Percentiles rank a stretch among this genome's conserved stretches.
Conservation (phyloP, 2,113 vertebrate species). For the Speoplatyrhinus poulsoni region DNA sequence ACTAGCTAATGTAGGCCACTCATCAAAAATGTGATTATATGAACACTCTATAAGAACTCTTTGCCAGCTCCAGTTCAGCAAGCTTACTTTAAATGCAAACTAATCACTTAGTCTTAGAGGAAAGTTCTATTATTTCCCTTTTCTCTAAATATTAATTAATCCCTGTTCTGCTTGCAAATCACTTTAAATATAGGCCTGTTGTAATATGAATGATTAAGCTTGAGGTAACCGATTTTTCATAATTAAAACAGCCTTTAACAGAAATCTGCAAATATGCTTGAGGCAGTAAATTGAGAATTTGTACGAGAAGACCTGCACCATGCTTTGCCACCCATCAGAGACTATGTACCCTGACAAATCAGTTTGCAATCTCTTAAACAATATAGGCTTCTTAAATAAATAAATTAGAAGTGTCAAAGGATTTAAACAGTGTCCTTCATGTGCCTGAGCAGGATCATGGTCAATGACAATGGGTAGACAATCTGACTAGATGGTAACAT, state of each 20-base stretch:
- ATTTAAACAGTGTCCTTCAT: constrained; percentile 51
- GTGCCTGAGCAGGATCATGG: not conserved
- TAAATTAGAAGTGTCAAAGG: constrained; percentile 66
- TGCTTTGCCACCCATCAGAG: constrained; percentile 65
- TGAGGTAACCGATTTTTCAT: constrained; percentile 73
- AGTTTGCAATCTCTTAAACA: constrained; percentile 74
- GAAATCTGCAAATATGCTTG: constrained; percentile 65
- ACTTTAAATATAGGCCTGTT: constrained; percentile 49
- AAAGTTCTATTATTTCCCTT: constrained; percentile 29
- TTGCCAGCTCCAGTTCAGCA: too few relatives aligned
- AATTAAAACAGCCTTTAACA: constrained; percentile 64
- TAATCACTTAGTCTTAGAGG: not conserved
- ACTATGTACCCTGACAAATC: constrained; percentile 62
- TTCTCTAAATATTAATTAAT: constrained; percentile 69
- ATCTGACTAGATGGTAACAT: constrained; percentile 49
- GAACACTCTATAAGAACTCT: too few relatives aligned
- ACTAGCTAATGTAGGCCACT: too few relatives aligned
- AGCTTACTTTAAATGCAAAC: too few relatives aligned
- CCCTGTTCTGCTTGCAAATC: constrained; percentile 55
- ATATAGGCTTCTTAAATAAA: constrained; percentile 74
- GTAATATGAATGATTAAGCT: constrained; percentile 66
- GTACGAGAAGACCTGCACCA: constrained; percentile 70
- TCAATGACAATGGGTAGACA: not conserved
- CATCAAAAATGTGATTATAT: too few relatives aligned
- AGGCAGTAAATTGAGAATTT: constrained; percentile 70